Conservation (phyloP, 1,140 invertebrate genomes). For the Notospermus geniculatus region DNA sequence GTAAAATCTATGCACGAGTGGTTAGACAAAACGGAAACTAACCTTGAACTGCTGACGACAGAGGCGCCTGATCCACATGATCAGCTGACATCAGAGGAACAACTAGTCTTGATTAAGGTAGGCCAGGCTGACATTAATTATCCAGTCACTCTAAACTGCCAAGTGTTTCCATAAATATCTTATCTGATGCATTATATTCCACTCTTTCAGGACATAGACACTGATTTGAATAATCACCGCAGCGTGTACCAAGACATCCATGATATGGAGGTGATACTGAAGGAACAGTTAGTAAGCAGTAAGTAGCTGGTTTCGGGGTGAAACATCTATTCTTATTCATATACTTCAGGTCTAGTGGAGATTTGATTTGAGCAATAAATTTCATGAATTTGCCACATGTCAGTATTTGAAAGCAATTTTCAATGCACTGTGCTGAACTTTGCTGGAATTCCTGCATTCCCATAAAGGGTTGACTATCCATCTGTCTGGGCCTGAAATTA, state of each 20-base stretch:
- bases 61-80: constrained; percentile 56
- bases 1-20: constrained; percentile 61
- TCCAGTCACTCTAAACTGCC: background rate
- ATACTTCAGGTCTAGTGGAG: too few relatives aligned
- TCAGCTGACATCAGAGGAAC: constrained; percentile 63
- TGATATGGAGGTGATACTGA: constrained; percentile 1
- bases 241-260: background rate
- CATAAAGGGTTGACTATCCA: too few relatives aligned
- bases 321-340: background rate
- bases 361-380: too few relatives aligned
- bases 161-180: background rate
- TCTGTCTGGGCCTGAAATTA: too few relatives aligned
- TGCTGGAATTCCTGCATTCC: too few relatives aligned
- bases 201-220: constrained; percentile 50
- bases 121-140: background rate
- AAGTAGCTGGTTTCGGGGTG: background rate
- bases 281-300: background rate
- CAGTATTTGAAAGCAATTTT: too few relatives aligned
- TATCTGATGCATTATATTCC: background rate
- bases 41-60: constrained; percentile 57
- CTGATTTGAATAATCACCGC: constrained; percentile 42
- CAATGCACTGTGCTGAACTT: too few relatives aligned
- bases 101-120: constrained; percentile 61
- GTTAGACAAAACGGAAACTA: constrained; percentile 62
- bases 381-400: too few relatives aligned